These are phyloP conservation scores for Pristionchus japonicus DNA, from an alignment of 2,888 invertebrate species.

Conservation along the genomic window DNA sequence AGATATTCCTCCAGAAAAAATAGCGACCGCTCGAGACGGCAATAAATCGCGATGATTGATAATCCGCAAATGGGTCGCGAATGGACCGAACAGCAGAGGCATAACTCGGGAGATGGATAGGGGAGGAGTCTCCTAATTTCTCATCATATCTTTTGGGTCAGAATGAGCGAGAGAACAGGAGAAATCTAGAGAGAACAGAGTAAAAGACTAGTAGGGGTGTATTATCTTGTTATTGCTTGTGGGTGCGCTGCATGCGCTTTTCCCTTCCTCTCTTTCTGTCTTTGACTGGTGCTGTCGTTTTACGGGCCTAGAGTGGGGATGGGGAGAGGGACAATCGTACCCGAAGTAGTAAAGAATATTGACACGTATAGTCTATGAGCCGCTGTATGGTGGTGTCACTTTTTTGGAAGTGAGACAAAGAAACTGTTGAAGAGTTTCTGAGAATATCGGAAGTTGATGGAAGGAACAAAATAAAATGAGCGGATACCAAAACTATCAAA, in stretches of 20 bases:
- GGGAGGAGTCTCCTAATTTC: neutral
- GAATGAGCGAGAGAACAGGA: neutral
- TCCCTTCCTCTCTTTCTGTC: neutral
- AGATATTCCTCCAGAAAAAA: too few species aligned
- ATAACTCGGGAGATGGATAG: neutral
- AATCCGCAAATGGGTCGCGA: neutral
- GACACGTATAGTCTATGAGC: neutral
- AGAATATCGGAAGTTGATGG: too few species aligned
- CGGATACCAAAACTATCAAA: too few species aligned
- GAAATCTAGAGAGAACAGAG: neutral
- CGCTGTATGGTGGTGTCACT: neutral
- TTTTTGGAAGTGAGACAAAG: too few species aligned
- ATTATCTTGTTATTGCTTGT: conserved; percentile 31
- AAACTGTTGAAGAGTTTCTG: too few species aligned
- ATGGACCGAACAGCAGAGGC: neutral
- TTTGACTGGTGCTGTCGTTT: neutral
- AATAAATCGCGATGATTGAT: neutral
- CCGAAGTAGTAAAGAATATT: neutral
- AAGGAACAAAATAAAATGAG: too few species aligned
- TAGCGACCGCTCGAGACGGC: neutral
- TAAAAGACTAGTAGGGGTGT: neutral
- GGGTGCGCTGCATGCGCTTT: neutral
- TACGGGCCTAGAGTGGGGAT: neutral
- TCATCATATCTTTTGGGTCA: neutral
- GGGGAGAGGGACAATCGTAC: neutral